Evolutionary conservation across 2,888 invertebrate species (phyloP).

Genomic region (Perdita meconis): DNA sequence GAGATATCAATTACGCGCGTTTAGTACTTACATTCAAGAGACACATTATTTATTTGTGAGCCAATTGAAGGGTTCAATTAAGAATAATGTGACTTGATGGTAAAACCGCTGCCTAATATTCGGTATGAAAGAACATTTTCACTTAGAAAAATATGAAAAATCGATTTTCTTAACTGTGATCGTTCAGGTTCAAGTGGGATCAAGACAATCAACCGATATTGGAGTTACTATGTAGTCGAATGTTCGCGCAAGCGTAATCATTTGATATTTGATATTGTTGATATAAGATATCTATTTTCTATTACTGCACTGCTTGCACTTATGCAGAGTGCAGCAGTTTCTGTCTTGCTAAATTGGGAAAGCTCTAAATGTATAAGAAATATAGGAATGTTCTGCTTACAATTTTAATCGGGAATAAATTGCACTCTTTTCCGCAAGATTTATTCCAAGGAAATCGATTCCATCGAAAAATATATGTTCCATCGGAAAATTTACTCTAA

Average conservation of each 20-base stretch:
- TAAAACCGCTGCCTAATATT: not conserved
- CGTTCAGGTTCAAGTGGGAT: slow-evolving; percentile 6
- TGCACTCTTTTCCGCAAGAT: too few species aligned
- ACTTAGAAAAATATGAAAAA: slow-evolving; percentile 2
- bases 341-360: too few species aligned
- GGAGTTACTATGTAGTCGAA: slow-evolving; percentile 1
- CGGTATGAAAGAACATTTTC: not conserved
- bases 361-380: too few species aligned
- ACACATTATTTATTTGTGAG: not conserved
- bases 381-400: too few species aligned
- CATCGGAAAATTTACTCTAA: too few species aligned
- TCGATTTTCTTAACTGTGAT: slow-evolving; percentile 34
- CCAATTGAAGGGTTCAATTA: not conserved
- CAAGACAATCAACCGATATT: slow-evolving; percentile 20
- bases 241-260: not conserved
- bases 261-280: too few species aligned
- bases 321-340: too few species aligned
- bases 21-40: not conserved
- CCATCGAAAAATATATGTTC: too few species aligned
- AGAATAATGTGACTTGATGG: not conserved
- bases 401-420: too few species aligned
- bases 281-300: too few species aligned
- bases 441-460: too few species aligned
- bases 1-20: not conserved
- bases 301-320: too few species aligned